These are phyloP conservation scores for Rhyacophila evoluta DNA, from an alignment of 2,888 invertebrate genomes.

Conservation along the genomic window DNA sequence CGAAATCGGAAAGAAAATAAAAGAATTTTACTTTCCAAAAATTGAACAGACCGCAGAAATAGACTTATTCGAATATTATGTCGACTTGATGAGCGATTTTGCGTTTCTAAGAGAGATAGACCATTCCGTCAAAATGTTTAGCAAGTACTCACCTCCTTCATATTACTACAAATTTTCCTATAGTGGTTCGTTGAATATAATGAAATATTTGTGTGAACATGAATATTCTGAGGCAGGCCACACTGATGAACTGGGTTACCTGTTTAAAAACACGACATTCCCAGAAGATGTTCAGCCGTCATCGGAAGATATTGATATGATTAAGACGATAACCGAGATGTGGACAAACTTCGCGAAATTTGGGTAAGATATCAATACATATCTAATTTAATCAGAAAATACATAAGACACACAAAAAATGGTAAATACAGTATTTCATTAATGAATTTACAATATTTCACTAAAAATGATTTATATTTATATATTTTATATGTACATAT, in stretches of 20 bases:
- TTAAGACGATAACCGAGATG: slow-evolving; percentile 29
- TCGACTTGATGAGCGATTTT: slow-evolving; percentile 54
- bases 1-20: slow-evolving; percentile 56
- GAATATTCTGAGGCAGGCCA: slow-evolving; percentile 53
- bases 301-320: neutral
- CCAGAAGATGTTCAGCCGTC: neutral
- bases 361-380: slow-evolving; percentile 32
- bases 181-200: slow-evolving; percentile 54
- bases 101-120: slow-evolving; percentile 52
- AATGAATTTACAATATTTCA: no score
- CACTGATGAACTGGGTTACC: slow-evolving; percentile 56
- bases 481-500: no score
- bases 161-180: slow-evolving; percentile 56
- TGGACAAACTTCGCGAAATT: slow-evolving; percentile 40
- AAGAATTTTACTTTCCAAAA: slow-evolving; percentile 57
- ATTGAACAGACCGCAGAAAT: slow-evolving; percentile 39
- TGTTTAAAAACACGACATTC: slow-evolving; percentile 55
- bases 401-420: no score
- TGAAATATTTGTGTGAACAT: slow-evolving; percentile 45
- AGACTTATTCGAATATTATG: slow-evolving; percentile 28
- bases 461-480: no score
- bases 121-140: slow-evolving; percentile 48
- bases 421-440: no score
- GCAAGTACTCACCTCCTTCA: slow-evolving; percentile 37
- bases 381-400: no score